A percentile compares a stretch with the other conserved stretches of the same genome.
Conservation (phyloP, 2,113 vertebrate genomes). For the Brachyhypopomus gauderio region DNA sequence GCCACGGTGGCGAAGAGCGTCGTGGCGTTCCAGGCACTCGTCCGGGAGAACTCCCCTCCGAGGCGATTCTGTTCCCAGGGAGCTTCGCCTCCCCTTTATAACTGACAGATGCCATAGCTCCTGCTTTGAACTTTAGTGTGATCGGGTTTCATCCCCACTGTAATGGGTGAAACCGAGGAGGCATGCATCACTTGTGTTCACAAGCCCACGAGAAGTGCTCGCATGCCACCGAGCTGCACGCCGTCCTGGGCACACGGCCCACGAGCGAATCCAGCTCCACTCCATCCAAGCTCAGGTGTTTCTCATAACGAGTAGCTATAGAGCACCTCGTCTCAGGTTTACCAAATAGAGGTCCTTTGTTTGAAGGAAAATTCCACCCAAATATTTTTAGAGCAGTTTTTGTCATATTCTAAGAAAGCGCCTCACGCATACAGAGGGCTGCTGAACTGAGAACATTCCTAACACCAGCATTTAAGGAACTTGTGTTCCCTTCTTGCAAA, state of each 20-base stretch:
- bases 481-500: not conserved
- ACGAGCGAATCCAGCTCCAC: constrained; percentile 9
- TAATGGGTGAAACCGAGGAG: constrained; percentile 51
- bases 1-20: constrained; percentile 44
- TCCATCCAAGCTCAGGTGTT: constrained; percentile 44
- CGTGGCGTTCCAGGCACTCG: constrained; percentile 44
- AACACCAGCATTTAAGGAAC: not conserved
- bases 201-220: constrained; percentile 51
- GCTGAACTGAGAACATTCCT: not conserved
- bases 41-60: constrained; percentile 30
- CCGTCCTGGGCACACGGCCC: constrained; percentile 46
- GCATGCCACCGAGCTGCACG: constrained; percentile 26
- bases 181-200: constrained; percentile 45
- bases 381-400: not conserved
- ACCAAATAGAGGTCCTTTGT: constrained; percentile 30
- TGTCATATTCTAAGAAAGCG: not conserved
- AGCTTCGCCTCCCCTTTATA: constrained; percentile 48
- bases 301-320: constrained; percentile 37
- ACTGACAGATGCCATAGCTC: constrained; percentile 45
- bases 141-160: constrained; percentile 56
- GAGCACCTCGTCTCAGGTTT: constrained; percentile 26
- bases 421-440: not conserved
- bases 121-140: constrained; percentile 46
- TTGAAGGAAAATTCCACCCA: constrained; percentile 26
- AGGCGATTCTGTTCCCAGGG: constrained; percentile 37